phyloP scores from a whole-genome alignment of 2,888 invertebrate species.

The Agapostemon virescens region DNA sequence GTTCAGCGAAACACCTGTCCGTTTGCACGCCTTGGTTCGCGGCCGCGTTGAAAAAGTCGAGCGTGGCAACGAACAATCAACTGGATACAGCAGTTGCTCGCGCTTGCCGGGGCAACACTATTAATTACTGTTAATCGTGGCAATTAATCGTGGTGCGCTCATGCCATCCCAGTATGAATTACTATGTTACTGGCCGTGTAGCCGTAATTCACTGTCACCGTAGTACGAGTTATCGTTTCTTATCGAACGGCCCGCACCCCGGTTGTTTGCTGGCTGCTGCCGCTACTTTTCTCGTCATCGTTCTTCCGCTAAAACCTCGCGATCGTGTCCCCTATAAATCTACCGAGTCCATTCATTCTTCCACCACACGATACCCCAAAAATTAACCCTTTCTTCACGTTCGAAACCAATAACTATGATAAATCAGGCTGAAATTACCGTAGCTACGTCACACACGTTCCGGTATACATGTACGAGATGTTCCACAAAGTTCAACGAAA shows the following conservation, averaged over 20 bases:
- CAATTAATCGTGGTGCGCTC: conserved; percentile 72
- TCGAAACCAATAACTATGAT: conserved; percentile 2
- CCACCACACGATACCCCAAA: neutral
- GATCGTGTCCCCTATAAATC: conserved; percentile 28
- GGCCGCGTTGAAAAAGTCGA: conserved; percentile 33
- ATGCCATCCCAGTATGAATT: conserved; percentile 66
- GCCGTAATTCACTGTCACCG: conserved; percentile 58
- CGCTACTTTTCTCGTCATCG: conserved; percentile 41
- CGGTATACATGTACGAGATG: neutral
- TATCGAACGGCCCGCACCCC: conserved; percentile 51
- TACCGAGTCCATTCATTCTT: neutral
- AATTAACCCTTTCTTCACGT: conserved; percentile 1
- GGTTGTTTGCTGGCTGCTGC: conserved; percentile 16
- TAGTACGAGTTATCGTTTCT: conserved; percentile 61
- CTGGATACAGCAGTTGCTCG: conserved; percentile 65
- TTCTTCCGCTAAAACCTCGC: conserved; percentile 15
- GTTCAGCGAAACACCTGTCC: conserved; percentile 1
- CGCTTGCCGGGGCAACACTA: conserved; percentile 65
- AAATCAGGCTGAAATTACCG: neutral
- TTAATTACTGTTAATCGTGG: conserved; percentile 77
- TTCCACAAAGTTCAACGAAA: too few relatives aligned
- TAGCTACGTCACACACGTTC: neutral
- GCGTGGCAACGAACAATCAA: conserved; percentile 38
- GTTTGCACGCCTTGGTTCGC: neutral
- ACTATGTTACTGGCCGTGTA: conserved; percentile 55